These are phyloP conservation scores for Diaprepes abbreviatus DNA, from an alignment of 2,888 invertebrate genomes.

Conservation along the genomic window DNA sequence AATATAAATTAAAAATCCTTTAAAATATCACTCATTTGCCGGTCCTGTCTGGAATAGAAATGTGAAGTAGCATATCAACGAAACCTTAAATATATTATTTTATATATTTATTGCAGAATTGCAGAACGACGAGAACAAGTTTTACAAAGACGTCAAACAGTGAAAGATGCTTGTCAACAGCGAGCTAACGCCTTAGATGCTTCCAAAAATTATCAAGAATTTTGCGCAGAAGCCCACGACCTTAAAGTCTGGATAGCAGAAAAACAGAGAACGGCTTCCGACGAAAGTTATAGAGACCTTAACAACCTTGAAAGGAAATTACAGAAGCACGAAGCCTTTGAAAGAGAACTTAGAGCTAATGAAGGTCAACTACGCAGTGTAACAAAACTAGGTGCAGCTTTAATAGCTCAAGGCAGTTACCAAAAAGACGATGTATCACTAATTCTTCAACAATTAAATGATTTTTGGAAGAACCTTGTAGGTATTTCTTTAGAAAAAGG, in stretches of 20 bases:
- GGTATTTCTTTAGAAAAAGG: slow-evolving; percentile 77
- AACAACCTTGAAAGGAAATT: slow-evolving; percentile 91
- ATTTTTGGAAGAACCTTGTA: slow-evolving; percentile 83
- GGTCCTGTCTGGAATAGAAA: too few species aligned
- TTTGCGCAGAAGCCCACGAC: slow-evolving; percentile 93
- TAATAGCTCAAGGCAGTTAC: slow-evolving; percentile 81
- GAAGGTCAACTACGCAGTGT: slow-evolving; percentile 91
- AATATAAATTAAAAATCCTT: too few species aligned
- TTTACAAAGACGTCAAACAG: slow-evolving; percentile 78
- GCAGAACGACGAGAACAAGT: slow-evolving; percentile 82
- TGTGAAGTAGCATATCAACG: too few species aligned
- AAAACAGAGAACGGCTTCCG: slow-evolving; percentile 91
- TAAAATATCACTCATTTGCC: too few species aligned
- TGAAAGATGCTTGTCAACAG: slow-evolving; percentile 81
- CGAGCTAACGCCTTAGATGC: slow-evolving; percentile 83
- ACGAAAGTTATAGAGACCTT: slow-evolving; percentile 93
- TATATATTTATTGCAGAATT: slow-evolving; percentile 69
- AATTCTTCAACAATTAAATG: slow-evolving; percentile 79
- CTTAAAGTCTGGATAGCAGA: slow-evolving; percentile 91
- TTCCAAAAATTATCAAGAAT: slow-evolving; percentile 92
- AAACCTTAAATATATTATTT: too few species aligned
- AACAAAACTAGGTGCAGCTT: slow-evolving; percentile 82
- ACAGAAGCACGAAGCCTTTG: slow-evolving; percentile 97
- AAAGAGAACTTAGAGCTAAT: slow-evolving; percentile 93
- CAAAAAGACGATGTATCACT: slow-evolving; percentile 78